Conservation (phyloP, 2,797 vertebrate genomes). For the Chrosomus eos region DNA sequence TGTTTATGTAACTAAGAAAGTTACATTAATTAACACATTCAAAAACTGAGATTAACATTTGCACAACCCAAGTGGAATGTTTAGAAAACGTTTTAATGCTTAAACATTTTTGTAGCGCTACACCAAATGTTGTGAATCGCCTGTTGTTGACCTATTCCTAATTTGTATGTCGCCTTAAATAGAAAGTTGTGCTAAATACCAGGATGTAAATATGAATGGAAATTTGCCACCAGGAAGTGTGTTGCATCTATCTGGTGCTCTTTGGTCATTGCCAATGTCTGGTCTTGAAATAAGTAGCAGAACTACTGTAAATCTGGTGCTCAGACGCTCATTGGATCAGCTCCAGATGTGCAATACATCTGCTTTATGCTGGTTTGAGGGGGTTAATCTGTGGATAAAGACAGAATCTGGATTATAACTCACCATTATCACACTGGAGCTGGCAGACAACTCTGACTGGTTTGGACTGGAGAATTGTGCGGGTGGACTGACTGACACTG, state of each 20-base stretch:
- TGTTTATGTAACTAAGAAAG: not conserved
- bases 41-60: not conserved
- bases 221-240: not conserved
- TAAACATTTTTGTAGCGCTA: too few relatives aligned
- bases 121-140: not conserved
- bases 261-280: not conserved
- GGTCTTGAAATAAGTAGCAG: not conserved
- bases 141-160: slow-evolving; percentile 2
- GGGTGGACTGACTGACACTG: not conserved
- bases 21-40: not conserved
- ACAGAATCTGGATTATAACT: slow-evolving; percentile 41
- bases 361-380: not conserved
- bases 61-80: not conserved
- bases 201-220: slow-evolving; percentile 17
- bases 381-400: slow-evolving; percentile 38
- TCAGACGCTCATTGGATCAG: slow-evolving; percentile 12
- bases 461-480: not conserved
- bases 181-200: not conserved
- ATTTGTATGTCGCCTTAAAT: slow-evolving; percentile 18
- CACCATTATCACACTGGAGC: slow-evolving; percentile 12
- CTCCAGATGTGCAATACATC: slow-evolving; percentile 33
- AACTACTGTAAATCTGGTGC: not conserved
- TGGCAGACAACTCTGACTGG: not conserved
- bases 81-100: not conserved
- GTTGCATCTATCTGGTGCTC: not conserved